Evolutionary conservation across 1,140 invertebrate genomes (phyloP), one percentile per base, ranked within the genome.

Genomic region (Schlechtendalia chinensis): DNA sequence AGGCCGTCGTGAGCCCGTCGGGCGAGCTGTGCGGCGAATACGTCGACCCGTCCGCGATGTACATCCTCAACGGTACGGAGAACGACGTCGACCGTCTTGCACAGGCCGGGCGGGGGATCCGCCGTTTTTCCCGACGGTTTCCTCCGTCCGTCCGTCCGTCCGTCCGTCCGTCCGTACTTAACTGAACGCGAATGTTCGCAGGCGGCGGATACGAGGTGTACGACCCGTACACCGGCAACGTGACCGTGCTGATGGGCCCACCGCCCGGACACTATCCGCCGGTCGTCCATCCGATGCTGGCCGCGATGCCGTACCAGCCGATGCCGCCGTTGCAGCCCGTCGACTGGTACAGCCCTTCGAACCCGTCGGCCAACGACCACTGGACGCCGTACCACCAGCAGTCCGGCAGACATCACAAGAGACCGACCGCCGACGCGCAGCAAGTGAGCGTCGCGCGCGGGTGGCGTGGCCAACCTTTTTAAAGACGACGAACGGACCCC

Each of bases 281-380:
- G 0, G 47, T 53, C 14, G 59, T 17, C 17, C 63, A 82, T 50
- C 83, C 83, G 12, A 71, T 84, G 54, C 53, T 84, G 81, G 82
- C 84, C 5, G 83, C 84, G 22, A 82, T 85, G 69, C 83, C 84
- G 4, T 85, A 83, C 67, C 83, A 82, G 10, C 83, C 84, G 12
- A 82, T 85, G n/a, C 84, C 85, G n/a, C 84, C 85, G 22, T 10
- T 81, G 84, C 61, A 85, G n/a, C 81, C 84, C 0, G 50, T 85
- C 6, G 85, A 86, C 63, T 86, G 85, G 85, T 86, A 84, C 80
- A 84, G 83, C 67, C 84, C 84, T 14, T 32, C 82, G 17, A 61
- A 83, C n/a, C 79, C 81, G 8, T 71, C 22, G 32, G 24, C 14
- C 22, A 50, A 47, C 16, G 69, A 72, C 27, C 69, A 47, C 5